Conservation (phyloP, 1,140 invertebrate genomes). For the Temnothorax longispinosus region DNA sequence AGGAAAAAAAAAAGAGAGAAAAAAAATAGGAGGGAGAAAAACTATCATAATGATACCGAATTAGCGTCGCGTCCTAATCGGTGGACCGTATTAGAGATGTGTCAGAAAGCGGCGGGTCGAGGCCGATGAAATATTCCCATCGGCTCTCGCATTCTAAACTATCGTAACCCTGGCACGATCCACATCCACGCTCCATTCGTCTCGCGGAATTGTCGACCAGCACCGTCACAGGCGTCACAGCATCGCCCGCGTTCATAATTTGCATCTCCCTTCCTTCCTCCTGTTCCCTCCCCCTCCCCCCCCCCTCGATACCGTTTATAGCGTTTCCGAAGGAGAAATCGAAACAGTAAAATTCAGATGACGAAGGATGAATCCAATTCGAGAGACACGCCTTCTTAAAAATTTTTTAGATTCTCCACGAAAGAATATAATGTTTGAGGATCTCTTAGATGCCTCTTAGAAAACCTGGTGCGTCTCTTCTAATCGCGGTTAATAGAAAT, state of each 20-base stretch:
- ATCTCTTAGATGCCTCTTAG: background rate
- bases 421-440: background rate
- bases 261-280: background rate
- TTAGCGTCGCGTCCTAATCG: conserved; percentile 31
- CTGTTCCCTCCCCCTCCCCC: background rate
- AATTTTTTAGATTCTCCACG: background rate
- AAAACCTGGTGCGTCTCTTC: background rate
- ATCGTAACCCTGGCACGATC: conserved; percentile 59
- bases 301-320: background rate
- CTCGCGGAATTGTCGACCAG: conserved; percentile 38
- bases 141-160: conserved; percentile 42
- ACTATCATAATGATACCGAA: conserved; percentile 35
- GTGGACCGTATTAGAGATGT: background rate
- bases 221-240: background rate
- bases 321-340: conserved; percentile 34
- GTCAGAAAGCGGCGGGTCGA: conserved; percentile 47
- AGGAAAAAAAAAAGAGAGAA: background rate
- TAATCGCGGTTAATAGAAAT: conserved; percentile 50
- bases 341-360: background rate
- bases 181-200: conserved; percentile 52
- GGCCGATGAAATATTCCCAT: conserved; percentile 47
- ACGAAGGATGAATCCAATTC: background rate
- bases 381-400: background rate
- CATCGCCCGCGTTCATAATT: conserved; percentile 11
- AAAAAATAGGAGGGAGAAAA: background rate